Conservation (phyloP, 2,797 vertebrate species). For the Nyctibius grandis region DNA sequence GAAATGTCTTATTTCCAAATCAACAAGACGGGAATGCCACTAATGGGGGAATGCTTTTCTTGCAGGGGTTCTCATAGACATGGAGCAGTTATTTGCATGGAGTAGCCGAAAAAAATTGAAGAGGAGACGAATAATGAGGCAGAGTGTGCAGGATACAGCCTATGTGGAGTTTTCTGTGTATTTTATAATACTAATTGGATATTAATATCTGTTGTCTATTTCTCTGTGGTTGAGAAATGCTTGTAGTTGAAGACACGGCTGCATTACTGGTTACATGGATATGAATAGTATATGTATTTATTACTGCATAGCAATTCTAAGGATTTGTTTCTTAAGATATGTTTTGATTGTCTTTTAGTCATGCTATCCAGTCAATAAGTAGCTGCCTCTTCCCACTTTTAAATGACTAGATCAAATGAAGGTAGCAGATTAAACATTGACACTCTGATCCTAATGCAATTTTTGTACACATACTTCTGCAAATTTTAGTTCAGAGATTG, state of each 20-base stretch:
- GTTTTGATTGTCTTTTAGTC: neutral
- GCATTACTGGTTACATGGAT: neutral
- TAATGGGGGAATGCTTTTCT: neutral
- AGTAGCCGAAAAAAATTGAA: neutral
- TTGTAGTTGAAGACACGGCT: neutral
- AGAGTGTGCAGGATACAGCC: neutral
- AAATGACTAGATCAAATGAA: neutral
- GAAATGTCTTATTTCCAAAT: neutral
- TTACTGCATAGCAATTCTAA: neutral
- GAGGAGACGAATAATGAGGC: neutral
- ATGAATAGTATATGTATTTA: neutral
- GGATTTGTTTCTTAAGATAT: neutral
- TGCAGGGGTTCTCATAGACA: neutral
- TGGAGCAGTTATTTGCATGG: neutral
- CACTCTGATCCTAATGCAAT: neutral
- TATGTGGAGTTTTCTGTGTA: neutral
- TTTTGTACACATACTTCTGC: neutral
- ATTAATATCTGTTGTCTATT: neutral
- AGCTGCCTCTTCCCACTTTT: neutral
- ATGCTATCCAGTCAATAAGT: neutral
- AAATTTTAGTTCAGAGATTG: neutral
- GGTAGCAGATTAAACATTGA: neutral
- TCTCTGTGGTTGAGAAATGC: neutral
- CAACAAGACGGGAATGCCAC: neutral
- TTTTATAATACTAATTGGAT: neutral